Conservation (phyloP, 1,140 invertebrate genomes). For the Achroia grisella region DNA sequence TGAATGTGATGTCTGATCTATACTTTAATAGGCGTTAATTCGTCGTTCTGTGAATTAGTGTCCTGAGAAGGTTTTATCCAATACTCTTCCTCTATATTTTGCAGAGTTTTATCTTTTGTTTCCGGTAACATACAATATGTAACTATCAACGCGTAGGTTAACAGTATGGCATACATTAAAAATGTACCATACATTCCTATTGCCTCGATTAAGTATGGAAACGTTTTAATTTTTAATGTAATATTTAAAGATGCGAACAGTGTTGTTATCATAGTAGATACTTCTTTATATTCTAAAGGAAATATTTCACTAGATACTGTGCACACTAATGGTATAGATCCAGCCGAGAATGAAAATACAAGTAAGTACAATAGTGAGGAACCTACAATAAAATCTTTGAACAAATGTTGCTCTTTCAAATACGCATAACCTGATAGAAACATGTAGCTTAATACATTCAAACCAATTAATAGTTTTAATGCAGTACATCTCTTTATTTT, state of each 20-base stretch:
- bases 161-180: background rate
- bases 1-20: too few species aligned
- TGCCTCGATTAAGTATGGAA: background rate
- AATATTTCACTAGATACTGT: background rate
- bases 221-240: background rate
- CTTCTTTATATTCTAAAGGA: background rate
- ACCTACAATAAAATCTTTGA: background rate
- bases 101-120: background rate
- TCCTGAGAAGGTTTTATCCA: background rate
- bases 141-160: background rate
- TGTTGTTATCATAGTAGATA: background rate
- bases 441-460: background rate
- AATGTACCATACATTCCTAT: background rate
- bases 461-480: background rate
- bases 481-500: background rate
- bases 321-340: background rate
- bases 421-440: background rate
- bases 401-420: background rate
- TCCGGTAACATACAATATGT: background rate
- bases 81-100: background rate
- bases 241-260: background rate
- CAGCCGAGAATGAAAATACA: background rate
- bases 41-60: too few species aligned
- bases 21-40: too few species aligned
- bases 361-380: background rate